A percentile compares a stretch with the other conserved stretches of the same genome.
Evolutionary conservation across 2,888 invertebrate genomes (phyloP).

Genomic region (Pinctada fucata): DNA sequence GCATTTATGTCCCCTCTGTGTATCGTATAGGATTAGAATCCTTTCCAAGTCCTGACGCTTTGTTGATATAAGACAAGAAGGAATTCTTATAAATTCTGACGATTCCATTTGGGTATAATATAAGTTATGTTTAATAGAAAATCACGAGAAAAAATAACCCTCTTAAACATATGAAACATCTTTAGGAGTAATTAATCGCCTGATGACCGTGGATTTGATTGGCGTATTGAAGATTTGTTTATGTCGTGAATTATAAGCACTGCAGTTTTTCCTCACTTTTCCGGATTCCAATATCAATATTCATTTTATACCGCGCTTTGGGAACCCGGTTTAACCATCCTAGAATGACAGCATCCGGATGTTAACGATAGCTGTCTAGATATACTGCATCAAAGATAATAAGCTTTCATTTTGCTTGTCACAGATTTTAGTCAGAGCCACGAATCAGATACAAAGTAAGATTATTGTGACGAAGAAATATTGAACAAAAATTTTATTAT

Average conservation of each 20-base stretch:
- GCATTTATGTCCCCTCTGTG: conserved; percentile 10
- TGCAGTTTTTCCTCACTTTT: conserved; percentile 27
- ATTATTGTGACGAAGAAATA: neutral
- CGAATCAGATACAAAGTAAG: conserved; percentile 4
- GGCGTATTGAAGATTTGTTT: conserved; percentile 18
- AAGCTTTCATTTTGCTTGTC: conserved; percentile 10
- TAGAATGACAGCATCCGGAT: conserved; percentile 16
- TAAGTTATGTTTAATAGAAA: conserved; percentile 31
- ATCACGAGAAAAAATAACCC: conserved; percentile 14
- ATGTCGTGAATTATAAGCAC: conserved; percentile 25
- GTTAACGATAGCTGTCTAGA: conserved; percentile 19
- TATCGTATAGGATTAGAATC: conserved; percentile 7
- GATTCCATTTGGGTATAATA: conserved; percentile 41
- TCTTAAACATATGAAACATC: conserved; percentile 17
- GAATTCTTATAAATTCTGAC: conserved; percentile 35
- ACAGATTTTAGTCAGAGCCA: conserved; percentile 7
- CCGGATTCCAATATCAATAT: conserved; percentile 36
- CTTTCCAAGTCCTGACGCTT: neutral
- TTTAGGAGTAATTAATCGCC: conserved; percentile 11
- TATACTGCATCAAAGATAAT: conserved; percentile 21
- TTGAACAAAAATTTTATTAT: neutral
- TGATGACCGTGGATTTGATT: conserved; percentile 14
- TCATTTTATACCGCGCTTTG: conserved; percentile 17
- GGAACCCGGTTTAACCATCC: conserved; percentile 11
- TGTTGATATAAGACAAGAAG: conserved; percentile 20